phyloP scores from a whole-genome alignment of 2,797 vertebrate species.

The Sebastes minor region DNA sequence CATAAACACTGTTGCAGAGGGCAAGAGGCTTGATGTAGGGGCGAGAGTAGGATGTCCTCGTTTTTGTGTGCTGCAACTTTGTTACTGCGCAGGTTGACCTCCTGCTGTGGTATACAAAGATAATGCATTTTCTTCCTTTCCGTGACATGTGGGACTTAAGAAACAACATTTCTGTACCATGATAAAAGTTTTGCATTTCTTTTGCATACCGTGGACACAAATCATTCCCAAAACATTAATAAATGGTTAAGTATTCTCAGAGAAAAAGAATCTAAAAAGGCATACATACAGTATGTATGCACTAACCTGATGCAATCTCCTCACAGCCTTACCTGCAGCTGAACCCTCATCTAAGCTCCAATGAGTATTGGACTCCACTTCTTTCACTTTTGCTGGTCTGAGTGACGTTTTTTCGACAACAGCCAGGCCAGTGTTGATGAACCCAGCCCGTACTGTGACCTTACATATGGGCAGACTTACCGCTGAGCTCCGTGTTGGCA shows the following conservation, averaged over 20 bases:
- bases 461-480: slow-evolving; percentile 82
- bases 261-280: slow-evolving; percentile 59
- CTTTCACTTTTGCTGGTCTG: neutral
- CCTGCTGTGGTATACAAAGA: slow-evolving; percentile 34
- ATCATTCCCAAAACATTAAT: neutral
- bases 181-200: neutral
- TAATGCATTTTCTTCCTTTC: slow-evolving; percentile 4
- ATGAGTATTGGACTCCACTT: slow-evolving; percentile 1
- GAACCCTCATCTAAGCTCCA: slow-evolving; percentile 1
- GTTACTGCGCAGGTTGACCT: slow-evolving; percentile 52
- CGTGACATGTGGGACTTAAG: neutral
- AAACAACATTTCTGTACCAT: slow-evolving; percentile 19
- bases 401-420: neutral
- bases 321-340: slow-evolving; percentile 35
- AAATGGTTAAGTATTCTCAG: slow-evolving; percentile 72
- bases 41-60: slow-evolving; percentile 54
- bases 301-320: neutral
- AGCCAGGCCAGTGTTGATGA: neutral
- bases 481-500: slow-evolving; percentile 94
- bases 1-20: slow-evolving; percentile 74
- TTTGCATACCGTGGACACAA: slow-evolving; percentile 1
- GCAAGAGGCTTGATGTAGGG: slow-evolving; percentile 55
- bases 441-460: neutral
- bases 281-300: slow-evolving; percentile 5
- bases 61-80: slow-evolving; percentile 57